phyloP scores from a whole-genome alignment of 2,113 vertebrate genomes.

The Thymallus thymallus region DNA sequence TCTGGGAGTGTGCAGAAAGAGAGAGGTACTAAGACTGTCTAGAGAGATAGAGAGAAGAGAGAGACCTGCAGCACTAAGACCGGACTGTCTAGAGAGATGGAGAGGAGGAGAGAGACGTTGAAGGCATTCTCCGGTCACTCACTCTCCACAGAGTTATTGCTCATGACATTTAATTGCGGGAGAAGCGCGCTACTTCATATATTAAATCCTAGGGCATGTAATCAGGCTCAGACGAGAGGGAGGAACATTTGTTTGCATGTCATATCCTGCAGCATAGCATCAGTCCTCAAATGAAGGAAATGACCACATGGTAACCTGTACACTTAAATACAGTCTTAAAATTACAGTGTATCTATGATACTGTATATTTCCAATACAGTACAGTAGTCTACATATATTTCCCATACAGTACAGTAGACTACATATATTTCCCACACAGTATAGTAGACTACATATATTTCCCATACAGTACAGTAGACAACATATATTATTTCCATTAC shows the following conservation, averaged over 20 bases:
- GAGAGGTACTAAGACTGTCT: not conserved
- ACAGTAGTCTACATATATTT: too few species aligned
- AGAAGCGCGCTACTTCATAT: constrained; percentile 10
- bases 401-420: too few species aligned
- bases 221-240: constrained; percentile 1
- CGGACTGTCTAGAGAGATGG: not conserved
- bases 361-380: too few species aligned
- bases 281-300: not conserved
- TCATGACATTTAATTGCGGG: constrained; percentile 31
- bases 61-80: not conserved
- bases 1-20: too few species aligned
- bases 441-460: too few species aligned
- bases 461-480: too few species aligned
- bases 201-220: constrained; percentile 6
- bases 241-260: constrained; percentile 16
- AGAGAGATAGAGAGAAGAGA: not conserved
- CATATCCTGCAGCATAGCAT: constrained; percentile 19
- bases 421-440: too few species aligned
- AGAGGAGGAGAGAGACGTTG: not conserved
- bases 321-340: too few species aligned
- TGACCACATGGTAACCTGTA: not conserved
- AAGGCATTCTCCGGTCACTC: constrained; percentile 7
- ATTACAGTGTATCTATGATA: too few species aligned
- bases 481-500: too few species aligned
- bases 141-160: constrained; percentile 17